Evolutionary conservation across 2,797 vertebrate species (phyloP).

Genomic region (Melanogrammus aeglefinus): DNA sequence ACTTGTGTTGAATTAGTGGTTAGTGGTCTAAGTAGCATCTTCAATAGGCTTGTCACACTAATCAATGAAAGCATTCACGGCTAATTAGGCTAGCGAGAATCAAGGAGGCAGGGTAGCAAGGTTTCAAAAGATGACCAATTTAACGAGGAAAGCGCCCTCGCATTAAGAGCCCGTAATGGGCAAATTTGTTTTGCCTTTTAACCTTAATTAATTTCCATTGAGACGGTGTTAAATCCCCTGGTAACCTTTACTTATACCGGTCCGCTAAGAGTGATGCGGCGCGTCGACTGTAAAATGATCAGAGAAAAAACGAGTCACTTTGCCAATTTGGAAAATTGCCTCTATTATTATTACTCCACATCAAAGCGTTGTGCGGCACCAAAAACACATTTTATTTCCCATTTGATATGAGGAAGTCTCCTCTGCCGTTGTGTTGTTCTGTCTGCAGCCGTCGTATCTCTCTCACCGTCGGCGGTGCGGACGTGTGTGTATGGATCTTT

Average conservation of each 20-base stretch:
- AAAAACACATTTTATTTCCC: constrained; percentile 1
- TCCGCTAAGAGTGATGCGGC: too few relatives aligned
- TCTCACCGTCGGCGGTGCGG: neutral
- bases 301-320: neutral
- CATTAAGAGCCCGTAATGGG: neutral
- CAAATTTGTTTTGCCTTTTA: constrained; percentile 1
- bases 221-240: neutral
- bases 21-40: constrained; percentile 62
- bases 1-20: constrained; percentile 32
- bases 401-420: neutral
- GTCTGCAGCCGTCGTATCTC: neutral
- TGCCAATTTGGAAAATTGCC: neutral
- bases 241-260: neutral
- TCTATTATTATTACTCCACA: neutral
- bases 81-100: constrained; percentile 61
- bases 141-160: neutral
- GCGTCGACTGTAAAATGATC: neutral
- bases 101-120: constrained; percentile 32
- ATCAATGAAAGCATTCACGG: constrained; percentile 73
- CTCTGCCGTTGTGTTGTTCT: too few relatives aligned
- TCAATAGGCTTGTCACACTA: constrained; percentile 68
- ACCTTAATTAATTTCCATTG: neutral
- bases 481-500: constrained; percentile 58
- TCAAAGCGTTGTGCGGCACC: neutral
- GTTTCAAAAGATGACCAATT: constrained; percentile 35